These are phyloP conservation scores for Cryptophagus acutangulus DNA, from an alignment of 2,888 invertebrate species.

Conservation along the genomic window DNA sequence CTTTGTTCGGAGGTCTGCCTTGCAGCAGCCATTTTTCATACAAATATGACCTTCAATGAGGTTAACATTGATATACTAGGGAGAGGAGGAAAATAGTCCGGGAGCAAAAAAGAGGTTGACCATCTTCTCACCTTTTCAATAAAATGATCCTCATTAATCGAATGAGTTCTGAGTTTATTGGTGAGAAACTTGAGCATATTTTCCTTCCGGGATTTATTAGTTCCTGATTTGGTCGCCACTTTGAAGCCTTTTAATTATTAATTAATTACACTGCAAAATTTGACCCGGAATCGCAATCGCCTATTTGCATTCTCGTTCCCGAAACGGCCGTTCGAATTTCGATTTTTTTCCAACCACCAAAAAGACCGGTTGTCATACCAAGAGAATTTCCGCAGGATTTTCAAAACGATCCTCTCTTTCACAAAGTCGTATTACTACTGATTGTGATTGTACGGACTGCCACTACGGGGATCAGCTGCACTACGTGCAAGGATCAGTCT, in stretches of 20 bases:
- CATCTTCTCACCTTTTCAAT: conserved; percentile 5
- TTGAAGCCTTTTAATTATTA: conserved; percentile 29
- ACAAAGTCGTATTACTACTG: conserved; percentile 48
- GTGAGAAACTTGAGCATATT: conserved; percentile 84
- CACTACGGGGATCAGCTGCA: conserved; percentile 48
- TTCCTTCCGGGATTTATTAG: conserved; percentile 48
- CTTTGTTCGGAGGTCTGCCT: conserved; percentile 57
- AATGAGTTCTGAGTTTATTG: conserved; percentile 79
- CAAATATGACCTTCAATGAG: conserved; percentile 50
- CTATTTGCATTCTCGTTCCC: too few relatives aligned
- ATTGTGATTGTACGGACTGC: conserved; percentile 39
- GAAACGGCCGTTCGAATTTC: not conserved
- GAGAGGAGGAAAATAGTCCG: too few relatives aligned
- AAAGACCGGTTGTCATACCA: conserved; percentile 34
- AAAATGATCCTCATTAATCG: conserved; percentile 76
- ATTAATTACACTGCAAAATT: conserved; percentile 1
- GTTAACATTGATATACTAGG: conserved; percentile 38
- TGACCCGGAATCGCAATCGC: conserved; percentile 12
- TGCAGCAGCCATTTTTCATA: conserved; percentile 60
- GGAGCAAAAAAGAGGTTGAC: conserved; percentile 28
- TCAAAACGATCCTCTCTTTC: conserved; percentile 28
- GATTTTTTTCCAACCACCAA: conserved; percentile 15
- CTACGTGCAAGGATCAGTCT: conserved; percentile 47
- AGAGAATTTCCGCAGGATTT: conserved; percentile 13
- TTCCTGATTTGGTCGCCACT: conserved; percentile 48